Conservation (phyloP, 2,888 invertebrate species). For the Torymus aiolomorphi region DNA sequence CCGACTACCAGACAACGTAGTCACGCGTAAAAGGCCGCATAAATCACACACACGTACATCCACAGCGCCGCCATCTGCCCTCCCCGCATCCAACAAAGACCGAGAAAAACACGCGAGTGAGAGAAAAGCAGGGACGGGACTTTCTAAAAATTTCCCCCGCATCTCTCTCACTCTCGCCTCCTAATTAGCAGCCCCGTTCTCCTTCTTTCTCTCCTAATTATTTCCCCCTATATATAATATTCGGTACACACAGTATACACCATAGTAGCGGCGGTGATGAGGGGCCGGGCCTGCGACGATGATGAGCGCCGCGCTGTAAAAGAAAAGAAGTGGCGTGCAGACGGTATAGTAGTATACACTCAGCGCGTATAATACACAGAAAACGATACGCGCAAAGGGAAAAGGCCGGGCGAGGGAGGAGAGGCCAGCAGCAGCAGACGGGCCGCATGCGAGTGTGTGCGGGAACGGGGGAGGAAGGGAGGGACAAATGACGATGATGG, state of each 20-base stretch:
- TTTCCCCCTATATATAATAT: slow-evolving; percentile 17
- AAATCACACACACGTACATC: slow-evolving; percentile 10
- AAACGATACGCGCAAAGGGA: slow-evolving; percentile 47
- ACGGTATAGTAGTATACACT: no score
- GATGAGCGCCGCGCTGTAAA: no score
- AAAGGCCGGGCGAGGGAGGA: slow-evolving; percentile 37
- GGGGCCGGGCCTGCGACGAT: no score
- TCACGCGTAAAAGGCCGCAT: slow-evolving; percentile 2
- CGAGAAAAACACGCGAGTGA: slow-evolving; percentile 8
- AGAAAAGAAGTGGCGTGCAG: no score
- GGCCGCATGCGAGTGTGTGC: slow-evolving; percentile 27
- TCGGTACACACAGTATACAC: neutral
- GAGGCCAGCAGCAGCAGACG: slow-evolving; percentile 22
- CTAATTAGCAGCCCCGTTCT: slow-evolving; percentile 33
- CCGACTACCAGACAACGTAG: no score
- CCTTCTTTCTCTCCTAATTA: slow-evolving; percentile 32
- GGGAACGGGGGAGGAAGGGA: slow-evolving; percentile 24
- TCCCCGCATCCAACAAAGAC: neutral
- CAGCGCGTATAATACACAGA: neutral
- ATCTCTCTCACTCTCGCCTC: neutral
- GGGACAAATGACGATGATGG: slow-evolving; percentile 74
- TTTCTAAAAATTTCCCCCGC: slow-evolving; percentile 40
- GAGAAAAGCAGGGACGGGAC: neutral
- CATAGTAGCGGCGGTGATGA: no score
- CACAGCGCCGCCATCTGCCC: slow-evolving; percentile 38